Percentiles rank a stretch among this genome's conserved stretches.
phyloP scores from a whole-genome alignment of 2,113 vertebrate genomes.

The Perognathus longimembris region DNA sequence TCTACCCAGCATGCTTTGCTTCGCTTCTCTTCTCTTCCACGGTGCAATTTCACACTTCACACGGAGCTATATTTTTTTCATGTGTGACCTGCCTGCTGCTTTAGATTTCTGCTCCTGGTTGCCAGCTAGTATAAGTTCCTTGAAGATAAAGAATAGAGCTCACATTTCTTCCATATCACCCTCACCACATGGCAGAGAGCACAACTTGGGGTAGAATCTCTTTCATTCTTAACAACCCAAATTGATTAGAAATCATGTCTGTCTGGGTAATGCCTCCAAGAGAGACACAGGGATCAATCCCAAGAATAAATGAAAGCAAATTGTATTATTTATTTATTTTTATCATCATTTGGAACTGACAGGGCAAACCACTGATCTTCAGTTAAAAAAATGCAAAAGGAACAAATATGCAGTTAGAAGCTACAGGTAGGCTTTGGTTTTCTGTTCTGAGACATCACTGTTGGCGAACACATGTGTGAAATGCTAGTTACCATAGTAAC shows the following conservation, averaged over 20 bases:
- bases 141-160: conserved; percentile 5
- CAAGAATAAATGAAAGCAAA: neutral
- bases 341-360: neutral
- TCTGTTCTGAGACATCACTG: conserved; percentile 61
- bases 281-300: neutral
- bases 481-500: conserved; percentile 85
- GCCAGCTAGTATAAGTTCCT: conserved; percentile 9
- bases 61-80: neutral
- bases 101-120: neutral
- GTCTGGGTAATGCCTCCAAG: conserved; percentile 11
- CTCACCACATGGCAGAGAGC: neutral
- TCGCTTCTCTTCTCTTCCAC: neutral
- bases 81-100: neutral
- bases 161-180: neutral
- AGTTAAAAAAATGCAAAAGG: conserved; percentile 34
- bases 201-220: neutral
- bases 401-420: conserved; percentile 32
- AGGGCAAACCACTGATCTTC: neutral
- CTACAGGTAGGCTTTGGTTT: conserved; percentile 71
- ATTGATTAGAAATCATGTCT: neutral
- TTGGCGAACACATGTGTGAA: conserved; percentile 78
- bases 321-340: neutral
- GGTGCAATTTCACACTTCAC: neutral
- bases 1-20: conserved; percentile 1
- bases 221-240: conserved; percentile 33